Evolutionary conservation across 2,888 invertebrate genomes (phyloP), one percentile per base, ranked within the genome.

Genomic region (Colostygia pectinataria): DNA sequence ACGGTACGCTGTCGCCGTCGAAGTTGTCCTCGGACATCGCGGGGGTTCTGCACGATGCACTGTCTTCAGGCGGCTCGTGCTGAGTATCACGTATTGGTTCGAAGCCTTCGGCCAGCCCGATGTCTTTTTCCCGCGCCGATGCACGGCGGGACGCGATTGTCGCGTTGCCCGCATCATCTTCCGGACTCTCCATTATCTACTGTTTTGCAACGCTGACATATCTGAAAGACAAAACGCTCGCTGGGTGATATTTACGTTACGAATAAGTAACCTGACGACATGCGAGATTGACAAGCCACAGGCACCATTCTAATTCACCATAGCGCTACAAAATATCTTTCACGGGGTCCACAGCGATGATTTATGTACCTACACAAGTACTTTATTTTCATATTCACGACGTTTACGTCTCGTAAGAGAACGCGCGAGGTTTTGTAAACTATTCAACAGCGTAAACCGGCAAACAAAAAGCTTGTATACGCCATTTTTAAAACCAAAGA

Each of bases 391-490:
- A 91, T 91, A 90, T 88, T 90, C 86, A 84, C 85, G 77, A 80
- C 74, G 81, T 85, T 80, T 79, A 78, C 75, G 73, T 80, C 78
- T 78, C 81, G 74, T 73, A 64, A 63, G 77, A 81, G 74, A 62
- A 76, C 75, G 77, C 79, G 77, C 82, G 73, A 77, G 80, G 80
- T 80, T 77, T 80, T 75, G 76, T 74, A 83, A 83, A 83, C 79
- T 79, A 78, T 85, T 90, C 83, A 90, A 83, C 81, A 83, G 81
- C 83, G 80, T 88, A 89, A 85, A 90, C 91, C 91, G 91, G 91
- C 91, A 89, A 91, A 91, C 91, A 91, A 91, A 91, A 91, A 91
- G 91, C 90, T 91, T 91, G 90, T 91, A 90, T 91, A 91, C 91
- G 91, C 91, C 91, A 91, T 91, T 91, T 91, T 91, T 90, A 90